Percentiles rank a stretch among this genome's conserved stretches.
Evolutionary conservation across 1,140 invertebrate species (phyloP).

Genomic region (Aphelinus atriplicis): DNA sequence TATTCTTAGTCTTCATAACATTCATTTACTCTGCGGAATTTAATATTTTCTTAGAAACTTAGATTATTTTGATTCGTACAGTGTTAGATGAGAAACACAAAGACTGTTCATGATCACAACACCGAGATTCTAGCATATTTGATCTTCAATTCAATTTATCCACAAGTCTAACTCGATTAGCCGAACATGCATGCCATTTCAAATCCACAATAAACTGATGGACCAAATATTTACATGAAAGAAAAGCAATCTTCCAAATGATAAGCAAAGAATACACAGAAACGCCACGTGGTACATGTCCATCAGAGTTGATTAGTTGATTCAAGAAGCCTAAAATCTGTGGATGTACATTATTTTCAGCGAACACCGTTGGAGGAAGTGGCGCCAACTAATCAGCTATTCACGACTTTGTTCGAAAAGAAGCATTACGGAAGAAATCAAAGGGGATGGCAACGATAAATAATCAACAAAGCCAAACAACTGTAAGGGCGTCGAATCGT

Average conservation of each 20-base stretch:
- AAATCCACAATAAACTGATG: conserved; percentile 41
- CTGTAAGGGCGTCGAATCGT: too few relatives aligned
- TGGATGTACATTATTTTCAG: conserved; percentile 59
- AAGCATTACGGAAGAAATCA: too few relatives aligned
- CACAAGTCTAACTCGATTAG: conserved; percentile 43
- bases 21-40: too few relatives aligned
- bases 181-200: conserved; percentile 52
- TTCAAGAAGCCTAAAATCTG: conserved; percentile 41
- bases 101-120: too few relatives aligned
- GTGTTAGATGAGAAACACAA: too few relatives aligned
- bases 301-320: conserved; percentile 5
- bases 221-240: conserved; percentile 1
- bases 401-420: background rate
- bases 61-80: too few relatives aligned
- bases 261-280: too few relatives aligned
- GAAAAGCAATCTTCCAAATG: too few relatives aligned
- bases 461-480: too few relatives aligned
- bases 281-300: background rate
- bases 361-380: conserved; percentile 56
- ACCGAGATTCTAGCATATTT: conserved; percentile 34
- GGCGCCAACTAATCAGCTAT: conserved; percentile 37
- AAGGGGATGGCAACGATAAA: too few relatives aligned
- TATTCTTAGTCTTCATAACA: too few relatives aligned
- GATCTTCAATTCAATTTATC: conserved; percentile 45
- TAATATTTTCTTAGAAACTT: too few relatives aligned